Base-by-base conservation (phyloP, 2,113 vertebrate genomes). In the Chitala chitala region DNA sequence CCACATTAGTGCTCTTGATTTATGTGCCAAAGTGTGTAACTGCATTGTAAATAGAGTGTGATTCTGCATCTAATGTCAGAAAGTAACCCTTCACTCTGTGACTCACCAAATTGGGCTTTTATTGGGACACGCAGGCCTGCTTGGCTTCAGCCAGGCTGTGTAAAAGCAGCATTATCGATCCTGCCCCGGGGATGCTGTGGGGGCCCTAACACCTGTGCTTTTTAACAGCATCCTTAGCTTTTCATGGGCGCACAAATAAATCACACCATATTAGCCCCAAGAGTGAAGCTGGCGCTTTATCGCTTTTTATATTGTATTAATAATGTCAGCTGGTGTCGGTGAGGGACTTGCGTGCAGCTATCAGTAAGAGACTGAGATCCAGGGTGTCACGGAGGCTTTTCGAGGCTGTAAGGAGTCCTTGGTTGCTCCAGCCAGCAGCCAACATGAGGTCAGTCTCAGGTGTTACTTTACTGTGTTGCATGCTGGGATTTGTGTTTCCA, bases 141-240 rank as follows among this genome's bases (percentile, higher is more conserved):
- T 55, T 77, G 69, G 85, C 83, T 86, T 79, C 86, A 83, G 88
- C 85, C 84, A 85, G 84, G 78, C 80, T 77, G 72, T 83, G 86
- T 87, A 86, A 90, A 89, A 88, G 83, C 82, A 78, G 85, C 84
- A 81, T 87, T 90, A 92, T 91, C 82, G 88, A 90, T 90, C 78
- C 78, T 3, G 78, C 81, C 78, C 48, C 8, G 75, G 63, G 82
- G 82, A 84, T 73, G 81, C 74, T n/a, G 78, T 79, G 79, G 80
- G 83, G 82, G 82, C 82, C 80, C 83, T 80, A 84, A 86, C 85
- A 84, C 87, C 87, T 89, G 86, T 78, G 85, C 82, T 87, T 88
- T 15, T 88, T 90, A 90, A 89, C 80, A 82, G 82, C 83, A 79
- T 85, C 82, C 86, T 89, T 88, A 87, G 85, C 87, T 89, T 87